A percentile compares a stretch with the other conserved stretches of the same genome.
These are phyloP conservation scores for Melitaea cinxia DNA, from an alignment of 1,140 invertebrate genomes.

Conservation along the genomic window DNA sequence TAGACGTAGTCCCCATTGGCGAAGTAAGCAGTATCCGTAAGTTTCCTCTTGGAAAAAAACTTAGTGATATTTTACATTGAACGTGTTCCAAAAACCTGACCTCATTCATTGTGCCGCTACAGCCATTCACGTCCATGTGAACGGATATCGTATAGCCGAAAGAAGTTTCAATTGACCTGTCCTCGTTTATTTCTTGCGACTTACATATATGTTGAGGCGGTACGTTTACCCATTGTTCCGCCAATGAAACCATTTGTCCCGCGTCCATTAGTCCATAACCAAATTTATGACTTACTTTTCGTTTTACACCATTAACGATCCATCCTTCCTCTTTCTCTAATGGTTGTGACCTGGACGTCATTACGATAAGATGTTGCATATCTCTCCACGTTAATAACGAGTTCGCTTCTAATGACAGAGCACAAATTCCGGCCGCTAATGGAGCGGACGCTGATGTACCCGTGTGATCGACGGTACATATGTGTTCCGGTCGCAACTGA, in stretches of 20 bases:
- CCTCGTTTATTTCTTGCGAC: constrained; percentile 92
- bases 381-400: constrained; percentile 96
- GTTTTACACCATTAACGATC: constrained; percentile 94
- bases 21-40: constrained; percentile 91
- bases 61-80: constrained; percentile 94
- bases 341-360: constrained; percentile 91
- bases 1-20: constrained; percentile 93
- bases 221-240: constrained; percentile 96
- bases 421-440: constrained; percentile 96
- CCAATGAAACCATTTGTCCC: constrained; percentile 93
- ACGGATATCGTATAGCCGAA: constrained; percentile 88
- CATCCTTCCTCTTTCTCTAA: constrained; percentile 93
- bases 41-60: constrained; percentile 95
- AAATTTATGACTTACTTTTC: constrained; percentile 97
- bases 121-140: constrained; percentile 93
- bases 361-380: constrained; percentile 97
- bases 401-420: constrained; percentile 96
- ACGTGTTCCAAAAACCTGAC: constrained; percentile 96
- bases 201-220: constrained; percentile 97
- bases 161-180: constrained; percentile 87
- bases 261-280: constrained; percentile 99
- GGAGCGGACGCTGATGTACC: constrained; percentile 97
- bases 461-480: constrained; percentile 93
- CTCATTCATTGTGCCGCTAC: constrained; percentile 91
- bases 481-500: constrained; percentile 89